Evolutionary conservation across 1,140 invertebrate species (phyloP).

Genomic region (Planococcus citri): DNA sequence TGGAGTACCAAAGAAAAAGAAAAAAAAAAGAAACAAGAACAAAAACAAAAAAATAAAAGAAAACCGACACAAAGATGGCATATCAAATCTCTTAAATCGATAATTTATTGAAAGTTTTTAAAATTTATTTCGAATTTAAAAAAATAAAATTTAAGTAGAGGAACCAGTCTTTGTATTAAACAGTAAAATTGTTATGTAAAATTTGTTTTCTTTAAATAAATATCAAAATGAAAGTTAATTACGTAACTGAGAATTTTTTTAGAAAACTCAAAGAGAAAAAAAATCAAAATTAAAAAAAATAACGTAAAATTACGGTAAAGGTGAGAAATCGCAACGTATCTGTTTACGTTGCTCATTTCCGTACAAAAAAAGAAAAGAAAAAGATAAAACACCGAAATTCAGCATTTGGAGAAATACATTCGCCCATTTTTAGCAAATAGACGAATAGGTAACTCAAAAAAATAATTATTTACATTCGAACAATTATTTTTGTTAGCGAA

Average conservation of each 20-base stretch:
- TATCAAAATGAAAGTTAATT: slow-evolving; percentile 21
- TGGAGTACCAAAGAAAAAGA: not conserved
- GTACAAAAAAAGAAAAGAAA: no score
- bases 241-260: not conserved
- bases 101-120: not conserved
- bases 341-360: not conserved
- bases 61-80: slow-evolving; percentile 1
- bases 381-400: no score
- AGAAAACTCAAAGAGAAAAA: no score
- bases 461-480: not conserved
- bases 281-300: not conserved
- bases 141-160: slow-evolving; percentile 19
- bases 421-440: slow-evolving; percentile 11
- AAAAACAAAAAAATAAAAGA: not conserved
- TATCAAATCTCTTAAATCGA: not conserved
- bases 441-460: slow-evolving; percentile 14
- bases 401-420: not conserved
- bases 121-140: slow-evolving; percentile 12
- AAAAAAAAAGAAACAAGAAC: not conserved
- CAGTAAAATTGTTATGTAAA: slow-evolving; percentile 14
- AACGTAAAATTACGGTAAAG: not conserved
- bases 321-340: not conserved
- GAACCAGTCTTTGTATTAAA: slow-evolving; percentile 15
- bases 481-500: not conserved
- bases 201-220: slow-evolving; percentile 10